Evolutionary conservation across 2,797 vertebrate species (phyloP).

Genomic region (Orestias chungarensis): DNA sequence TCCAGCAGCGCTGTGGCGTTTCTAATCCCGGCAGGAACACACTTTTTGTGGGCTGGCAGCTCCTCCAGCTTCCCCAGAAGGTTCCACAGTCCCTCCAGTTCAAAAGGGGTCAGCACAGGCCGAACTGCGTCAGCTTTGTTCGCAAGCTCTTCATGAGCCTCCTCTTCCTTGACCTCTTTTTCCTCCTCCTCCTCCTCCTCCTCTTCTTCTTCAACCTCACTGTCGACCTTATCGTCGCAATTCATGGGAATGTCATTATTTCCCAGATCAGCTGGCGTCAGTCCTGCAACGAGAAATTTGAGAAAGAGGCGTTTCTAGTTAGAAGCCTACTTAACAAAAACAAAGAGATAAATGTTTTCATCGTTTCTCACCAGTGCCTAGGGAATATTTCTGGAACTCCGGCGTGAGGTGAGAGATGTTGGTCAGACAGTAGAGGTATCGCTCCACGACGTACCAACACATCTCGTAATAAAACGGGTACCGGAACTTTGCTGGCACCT

Average conservation of each 20-base stretch:
- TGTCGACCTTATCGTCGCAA: conserved; percentile 40
- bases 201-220: conserved; percentile 57
- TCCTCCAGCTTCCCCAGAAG: conserved; percentile 94
- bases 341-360: not conserved
- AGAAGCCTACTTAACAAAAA: not conserved
- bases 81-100: conserved; percentile 93
- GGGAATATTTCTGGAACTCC: conserved; percentile 94
- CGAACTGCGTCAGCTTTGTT: conserved; percentile 36
- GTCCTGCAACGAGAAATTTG: conserved; percentile 74
- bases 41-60: conserved; percentile 91
- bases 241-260: conserved; percentile 26
- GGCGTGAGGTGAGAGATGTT: conserved; percentile 91
- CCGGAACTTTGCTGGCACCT: conserved; percentile 98
- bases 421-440: conserved; percentile 95
- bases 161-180: conserved; percentile 41
- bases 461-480: conserved; percentile 99
- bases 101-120: conserved; percentile 87
- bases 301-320: not conserved
- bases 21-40: conserved; percentile 90
- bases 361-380: conserved; percentile 88
- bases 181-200: conserved; percentile 19
- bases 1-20: conserved; percentile 88
- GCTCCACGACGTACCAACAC: conserved; percentile 98
- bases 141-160: conserved; percentile 43
- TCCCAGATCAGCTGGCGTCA: conserved; percentile 80